Base-by-base conservation (phyloP, 23 tunicate genomes). In the Halocynthia roretzi region DNA sequence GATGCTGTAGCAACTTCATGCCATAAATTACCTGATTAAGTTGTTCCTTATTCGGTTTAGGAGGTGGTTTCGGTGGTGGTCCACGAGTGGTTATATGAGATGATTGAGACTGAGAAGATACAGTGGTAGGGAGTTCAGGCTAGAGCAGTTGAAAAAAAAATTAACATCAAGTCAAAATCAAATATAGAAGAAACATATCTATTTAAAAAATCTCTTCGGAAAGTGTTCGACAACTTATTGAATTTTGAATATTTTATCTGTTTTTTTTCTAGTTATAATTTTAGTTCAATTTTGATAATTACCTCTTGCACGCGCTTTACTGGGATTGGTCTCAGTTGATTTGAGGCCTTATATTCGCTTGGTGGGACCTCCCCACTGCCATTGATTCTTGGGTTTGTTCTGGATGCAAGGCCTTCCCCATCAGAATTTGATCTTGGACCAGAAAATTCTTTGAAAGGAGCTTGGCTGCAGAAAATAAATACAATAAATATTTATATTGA, bases 61-160 rank as follows among this genome's bases (percentile, higher is more conserved):
- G 95, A 53, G 87, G 95, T 20, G 95, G 95, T 75, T 79, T 88
- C 11, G 95, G 95, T 31, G 95, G 95, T 49, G 87, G 95, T 6
- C 87, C 87, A 64, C 75, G 75, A 48, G 49, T 48, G 15, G 44
- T 31, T 31, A 31, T 31, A 31, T 0, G 44, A 31, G 44, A 31
- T 31, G 44, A 31, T 31, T 31, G 44, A 31, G 63, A 58, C 17
- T 15, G 63, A 58, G 63, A 15, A 58, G 63, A 14, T 58, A n/a
- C 17, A 15, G 22, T 65, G 70, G 48, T 48, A 11, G 70, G 19
- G 31, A 6, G 70, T 15, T 65, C 70, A 15, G 5, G 22, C 70
- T 65, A 48, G 22, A 65, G 0, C 9, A 65, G 9, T 20, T 20
- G 22, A 65, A 58, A 58, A 31, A 31, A 31, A 31, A 31, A 31